Percentiles rank a stretch among this genome's conserved stretches.
These are phyloP conservation scores for Leucophenga montana DNA, from an alignment of 2,888 invertebrate species.

Conservation along the genomic window DNA sequence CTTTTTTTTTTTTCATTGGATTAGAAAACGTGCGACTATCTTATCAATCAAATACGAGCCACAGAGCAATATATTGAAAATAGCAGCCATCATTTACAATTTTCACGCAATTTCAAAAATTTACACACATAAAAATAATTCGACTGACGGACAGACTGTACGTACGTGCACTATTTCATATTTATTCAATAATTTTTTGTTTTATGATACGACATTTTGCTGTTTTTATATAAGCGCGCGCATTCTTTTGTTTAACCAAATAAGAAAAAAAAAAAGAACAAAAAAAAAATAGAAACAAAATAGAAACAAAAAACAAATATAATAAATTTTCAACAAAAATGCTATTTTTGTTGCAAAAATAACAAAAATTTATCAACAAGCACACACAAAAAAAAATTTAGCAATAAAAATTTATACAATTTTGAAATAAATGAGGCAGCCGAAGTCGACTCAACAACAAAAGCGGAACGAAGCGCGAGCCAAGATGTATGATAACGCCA, in stretches of 20 bases:
- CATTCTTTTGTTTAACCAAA: neutral
- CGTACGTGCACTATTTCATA: conserved; percentile 3
- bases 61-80: neutral
- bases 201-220: too few species aligned
- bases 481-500: conserved; percentile 22
- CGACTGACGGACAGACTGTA: neutral
- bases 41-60: conserved; percentile 4
- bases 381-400: neutral
- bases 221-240: neutral
- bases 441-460: conserved; percentile 6
- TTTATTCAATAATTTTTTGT: neutral
- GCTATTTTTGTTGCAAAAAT: conserved; percentile 15
- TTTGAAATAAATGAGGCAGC: neutral
- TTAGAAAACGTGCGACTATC: conserved; percentile 12
- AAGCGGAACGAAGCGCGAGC: neutral
- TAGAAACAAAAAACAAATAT: too few species aligned
- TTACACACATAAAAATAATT: too few species aligned
- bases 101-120: conserved; percentile 1
- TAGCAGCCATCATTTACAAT: neutral
- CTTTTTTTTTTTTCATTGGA: neutral
- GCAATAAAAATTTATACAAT: conserved; percentile 11
- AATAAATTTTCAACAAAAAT: conserved; percentile 11
- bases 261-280: neutral
- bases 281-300: neutral
- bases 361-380: conserved; percentile 8